Base-by-base conservation (phyloP, 2,888 invertebrate genomes). In the Thymelicus lineola region DNA sequence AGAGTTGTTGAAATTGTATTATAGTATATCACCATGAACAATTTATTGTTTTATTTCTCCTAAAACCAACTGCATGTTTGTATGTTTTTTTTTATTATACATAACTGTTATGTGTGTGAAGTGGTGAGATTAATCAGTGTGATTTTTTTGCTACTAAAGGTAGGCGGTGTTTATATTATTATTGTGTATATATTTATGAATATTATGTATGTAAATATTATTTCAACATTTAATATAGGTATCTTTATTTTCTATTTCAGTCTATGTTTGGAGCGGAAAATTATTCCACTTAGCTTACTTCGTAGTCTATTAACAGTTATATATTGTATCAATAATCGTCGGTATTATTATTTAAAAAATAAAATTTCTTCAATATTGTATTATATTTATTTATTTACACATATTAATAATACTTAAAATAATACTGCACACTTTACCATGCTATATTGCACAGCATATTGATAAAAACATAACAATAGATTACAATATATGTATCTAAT, bases 191-290 rank as follows among this genome's bases (percentile, higher is more conserved):
- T 61, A 45, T 45, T 48, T 63, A 59, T 58, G 58, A 57, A 42
- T 74, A 62, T 66, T 76, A 71, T 73, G 72, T 72, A 72, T 72
- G 64, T 74, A 28, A 28, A 28, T 28, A 28, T 63, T 66, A 69
- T 70, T 35, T 61, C n/a, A 46, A 38, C 63, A 69, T 62, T 12
- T 59, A 58, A 72, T 72, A 74, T 71, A n/a, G n/a, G n/a, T n/a
- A 63, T 59, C 46, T 73, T 60, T 72, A 75, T 76, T 82, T 84
- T 86, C 84, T 82, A 80, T 83, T 90, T 81, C 93, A 93, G 93
- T 88, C 90, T 71, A 89, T 88, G 87, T 91, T 91, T 81, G 92
- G 92, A 77, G 81, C 91, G 72, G 93, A 93, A 65, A 93, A 93
- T 88, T 93, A 86, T 90, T 71, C 75, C 73, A 86, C 76, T 63